Percentiles rank a stretch among this genome's conserved stretches.
Conservation (phyloP, 2,797 vertebrate genomes). For the Aplochiton taeniatus region DNA sequence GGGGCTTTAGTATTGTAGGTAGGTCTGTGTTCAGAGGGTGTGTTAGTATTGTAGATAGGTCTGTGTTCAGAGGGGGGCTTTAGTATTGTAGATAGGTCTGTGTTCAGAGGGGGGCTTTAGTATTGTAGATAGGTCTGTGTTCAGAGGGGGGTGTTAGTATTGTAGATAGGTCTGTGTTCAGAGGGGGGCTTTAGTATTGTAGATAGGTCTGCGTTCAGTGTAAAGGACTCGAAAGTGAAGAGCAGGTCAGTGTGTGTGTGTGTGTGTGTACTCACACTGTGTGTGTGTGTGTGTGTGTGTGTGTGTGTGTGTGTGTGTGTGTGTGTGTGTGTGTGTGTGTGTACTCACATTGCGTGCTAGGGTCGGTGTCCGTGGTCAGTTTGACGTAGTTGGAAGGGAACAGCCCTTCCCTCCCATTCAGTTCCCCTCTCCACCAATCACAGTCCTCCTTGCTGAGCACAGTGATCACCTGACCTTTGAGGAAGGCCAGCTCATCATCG, state of each 20-base stretch:
- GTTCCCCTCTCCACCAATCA: conserved; percentile 99
- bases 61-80: no score
- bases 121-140: no score
- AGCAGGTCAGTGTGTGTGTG: conserved; percentile 17
- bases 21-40: no score
- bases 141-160: no score
- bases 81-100: no score
- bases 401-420: conserved; percentile 91
- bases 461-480: conserved; percentile 95
- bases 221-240: background rate
- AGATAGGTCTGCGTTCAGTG: no score
- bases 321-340: conserved; percentile 33
- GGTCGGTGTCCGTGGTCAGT: conserved; percentile 94
- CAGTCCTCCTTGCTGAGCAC: conserved; percentile 97
- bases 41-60: no score
- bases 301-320: conserved; percentile 15
- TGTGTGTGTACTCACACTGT: conserved; percentile 28
- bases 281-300: conserved; percentile 67
- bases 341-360: conserved; percentile 99
- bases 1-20: no score
- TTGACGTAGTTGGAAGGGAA: conserved; percentile 99
- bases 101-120: no score
- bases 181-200: no score
- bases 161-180: no score
- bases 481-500: conserved; percentile 95